Conservation (phyloP, 2,888 invertebrate species). For the Himalopsyche kuldschensis region DNA sequence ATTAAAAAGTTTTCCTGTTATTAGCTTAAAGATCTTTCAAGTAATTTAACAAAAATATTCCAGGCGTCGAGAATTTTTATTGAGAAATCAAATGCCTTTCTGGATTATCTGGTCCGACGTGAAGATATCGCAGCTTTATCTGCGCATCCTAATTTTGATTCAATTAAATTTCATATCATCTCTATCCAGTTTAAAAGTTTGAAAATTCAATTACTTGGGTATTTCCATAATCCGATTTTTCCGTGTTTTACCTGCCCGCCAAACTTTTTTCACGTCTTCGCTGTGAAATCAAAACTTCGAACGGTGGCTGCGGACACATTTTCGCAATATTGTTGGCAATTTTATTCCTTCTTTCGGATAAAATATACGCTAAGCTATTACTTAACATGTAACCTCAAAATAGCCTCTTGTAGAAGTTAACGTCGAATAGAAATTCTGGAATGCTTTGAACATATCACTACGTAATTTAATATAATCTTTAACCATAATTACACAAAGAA, state of each 20-base stretch:
- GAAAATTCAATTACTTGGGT: slow-evolving; percentile 33
- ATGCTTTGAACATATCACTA: no score
- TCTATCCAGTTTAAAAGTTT: slow-evolving; percentile 34
- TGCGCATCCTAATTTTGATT: slow-evolving; percentile 35
- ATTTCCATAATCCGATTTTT: slow-evolving; percentile 37
- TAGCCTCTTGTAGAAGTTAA: no score
- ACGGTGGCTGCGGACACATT: not conserved
- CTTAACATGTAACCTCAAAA: no score
- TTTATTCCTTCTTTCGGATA: not conserved
- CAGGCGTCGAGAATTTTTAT: not conserved
- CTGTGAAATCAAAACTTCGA: slow-evolving; percentile 6
- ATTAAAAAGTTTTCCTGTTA: not conserved
- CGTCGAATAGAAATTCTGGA: no score
- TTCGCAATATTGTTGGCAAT: not conserved
- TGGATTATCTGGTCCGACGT: slow-evolving; percentile 3
- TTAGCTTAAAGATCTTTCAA: not conserved
- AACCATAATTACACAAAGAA: no score
- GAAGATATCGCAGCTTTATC: not conserved
- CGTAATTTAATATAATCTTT: no score
- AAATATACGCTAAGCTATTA: not conserved
- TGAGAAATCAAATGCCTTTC: slow-evolving; percentile 4
- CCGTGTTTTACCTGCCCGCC: slow-evolving; percentile 28
- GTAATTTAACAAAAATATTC: not conserved
- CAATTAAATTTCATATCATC: slow-evolving; percentile 38
- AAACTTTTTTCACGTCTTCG: slow-evolving; percentile 21